Evolutionary conservation across 2,888 invertebrate species (phyloP), one percentile per base, ranked within the genome.

Genomic region (Panorpa germanica): DNA sequence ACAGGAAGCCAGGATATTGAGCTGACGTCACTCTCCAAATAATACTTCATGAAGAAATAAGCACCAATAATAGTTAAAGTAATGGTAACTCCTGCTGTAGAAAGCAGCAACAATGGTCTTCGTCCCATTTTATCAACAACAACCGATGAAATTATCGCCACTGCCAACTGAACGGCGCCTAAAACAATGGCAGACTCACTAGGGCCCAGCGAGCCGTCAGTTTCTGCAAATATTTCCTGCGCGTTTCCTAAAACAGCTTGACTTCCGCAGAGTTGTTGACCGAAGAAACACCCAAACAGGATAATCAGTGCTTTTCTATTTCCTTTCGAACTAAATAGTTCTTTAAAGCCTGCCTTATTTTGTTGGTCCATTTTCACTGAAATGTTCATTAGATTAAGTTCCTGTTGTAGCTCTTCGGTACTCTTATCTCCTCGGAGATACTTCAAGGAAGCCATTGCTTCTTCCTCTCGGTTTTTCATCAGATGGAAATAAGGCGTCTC

Each of bases 401-500:
- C 69, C 35, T 57, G 56, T 39, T 57, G 51, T 25, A 70, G 61
- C 40, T 62, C 63, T n/a, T n/a, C n/a, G n/a, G n/a, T n/a, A n/a
- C n/a, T n/a, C 10, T 48, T 45, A 35, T 53, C 53, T 13, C 67
- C 64, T 12, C 73, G 51, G 3, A 74, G 53, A 43, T 57, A 61
- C 40, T 61, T 57, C 28, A 74, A 46, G 0, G 67, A 61, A 23
- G 50, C 42, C 32, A 63, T 57, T 1, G 73, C 73, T 17, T 52
- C 52, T 33, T 57, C 50, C 18, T 62, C 61, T 5, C 52, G 49
- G 14, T 57, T 51, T 8, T 57, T 59, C 0, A 51, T 48, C 29
- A 62, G 59, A 14, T 67, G 53, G 42, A 58, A 67, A 40, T 70
- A 63, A 0, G 75, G 75, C 3, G 71, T 67, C 45, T 75, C 75